Base-by-base conservation (phyloP, 2,888 invertebrate genomes). In the Chloromyia formosa region DNA sequence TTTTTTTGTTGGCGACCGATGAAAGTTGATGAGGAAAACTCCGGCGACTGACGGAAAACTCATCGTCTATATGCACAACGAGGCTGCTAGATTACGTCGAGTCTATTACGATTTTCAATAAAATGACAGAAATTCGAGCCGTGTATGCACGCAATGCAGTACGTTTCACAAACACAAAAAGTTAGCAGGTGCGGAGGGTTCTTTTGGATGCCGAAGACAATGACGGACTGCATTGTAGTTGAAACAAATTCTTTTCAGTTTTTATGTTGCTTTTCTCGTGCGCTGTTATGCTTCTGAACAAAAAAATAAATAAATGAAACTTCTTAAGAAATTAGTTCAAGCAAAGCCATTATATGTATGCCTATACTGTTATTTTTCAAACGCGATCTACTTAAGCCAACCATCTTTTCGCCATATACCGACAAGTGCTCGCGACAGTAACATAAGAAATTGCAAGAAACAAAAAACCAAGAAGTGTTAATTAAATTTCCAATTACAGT, bases 281-380 rank as follows among this genome's bases (percentile, higher is more conserved):
- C 27, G 27, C 23, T 62, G 62, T 62, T 62, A 23, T 62, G 40
- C 62, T 62, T 62, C 40, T n/a, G 14, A 62, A 62, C 62, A 40
- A 62, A 62, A 40, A 62, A 10, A 35, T 4, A 35, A 35, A 7
- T 35, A 35, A 35, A 35, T 35, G 18, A 35, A 35, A 18, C 18
- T 20, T 16, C 10, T 10, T 18, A 18, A 62, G 62, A 62, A 62
- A 62, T 16, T 62, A 40, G 62, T 40, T 62, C 62, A 62, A 35
- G 62, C 62, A 40, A 40, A 62, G 40, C 56, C 40, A 23, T 23
- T 9, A 35, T 62, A 18, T 40, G 14, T 9, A 35, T 7, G 5
- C 10, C 16, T 62, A 40, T 40, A 40, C 62, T 27, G 62, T 62
- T 40, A 62, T 62, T 62, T 62, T 40, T n/a, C 14, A 1, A 49